phyloP scores from a whole-genome alignment of 2,797 vertebrate genomes.

The Chaetophractus vellerosus region DNA sequence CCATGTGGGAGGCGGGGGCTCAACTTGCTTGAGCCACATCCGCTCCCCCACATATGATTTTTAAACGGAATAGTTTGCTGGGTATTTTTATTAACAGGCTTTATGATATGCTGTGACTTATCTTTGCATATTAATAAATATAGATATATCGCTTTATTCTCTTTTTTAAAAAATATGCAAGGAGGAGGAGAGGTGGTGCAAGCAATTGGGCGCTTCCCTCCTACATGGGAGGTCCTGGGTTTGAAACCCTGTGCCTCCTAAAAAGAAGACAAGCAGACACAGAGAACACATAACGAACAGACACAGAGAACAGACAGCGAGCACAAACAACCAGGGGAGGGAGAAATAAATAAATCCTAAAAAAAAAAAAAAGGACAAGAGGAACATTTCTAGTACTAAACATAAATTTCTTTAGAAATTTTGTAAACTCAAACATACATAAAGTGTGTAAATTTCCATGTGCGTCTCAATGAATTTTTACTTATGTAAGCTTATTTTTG shows the following conservation, averaged over 20 bases:
- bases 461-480: slow-evolving; percentile 39
- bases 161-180: neutral
- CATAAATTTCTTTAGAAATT: neutral
- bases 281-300: too few relatives aligned
- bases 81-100: neutral
- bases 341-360: too few relatives aligned
- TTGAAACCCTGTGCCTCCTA: too few relatives aligned
- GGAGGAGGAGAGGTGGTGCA: too few relatives aligned
- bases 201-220: too few relatives aligned
- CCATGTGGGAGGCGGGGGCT: too few relatives aligned
- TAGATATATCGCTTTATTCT: neutral
- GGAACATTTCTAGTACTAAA: neutral
- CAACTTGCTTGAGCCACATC: too few relatives aligned
- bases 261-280: too few relatives aligned
- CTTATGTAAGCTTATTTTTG: neutral
- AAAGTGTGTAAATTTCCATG: neutral
- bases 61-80: neutral
- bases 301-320: too few relatives aligned
- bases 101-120: neutral
- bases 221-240: too few relatives aligned
- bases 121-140: neutral
- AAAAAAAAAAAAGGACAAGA: neutral
- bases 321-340: too few relatives aligned
- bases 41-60: neutral
- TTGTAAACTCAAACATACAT: neutral